Evolutionary conservation across 2,888 invertebrate genomes (phyloP), one percentile per base, ranked within the genome.

Genomic region (Thalpophila matura): DNA sequence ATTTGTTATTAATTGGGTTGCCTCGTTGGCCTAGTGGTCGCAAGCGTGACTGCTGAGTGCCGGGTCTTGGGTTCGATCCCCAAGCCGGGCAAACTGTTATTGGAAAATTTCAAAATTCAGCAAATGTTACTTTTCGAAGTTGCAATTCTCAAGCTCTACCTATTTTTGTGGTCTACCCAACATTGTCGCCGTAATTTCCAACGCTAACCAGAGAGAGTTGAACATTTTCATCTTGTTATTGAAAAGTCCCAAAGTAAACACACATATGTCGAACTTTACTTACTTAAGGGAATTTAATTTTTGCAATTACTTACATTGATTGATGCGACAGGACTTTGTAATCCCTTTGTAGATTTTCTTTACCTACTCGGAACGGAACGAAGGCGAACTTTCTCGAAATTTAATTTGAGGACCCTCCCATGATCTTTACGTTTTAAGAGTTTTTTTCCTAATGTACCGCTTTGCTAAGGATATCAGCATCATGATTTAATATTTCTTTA

Each of bases 221-320:
- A 45, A 56, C 53, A 46, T 53, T 50, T 24, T 63, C 53, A 56
- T 56, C 53, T 35, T 38, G 33, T 67, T 42, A 78, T 80, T 80
- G 71, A 54, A 74, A 78, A 74, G 50, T 74, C 40, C 16, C 49
- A 40, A 60, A 67, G 77, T 55, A 60, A 65, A 66, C 58, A 45
- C 45, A 66, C 14, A 33, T 45, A 45, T 31, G 14, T 18, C 14
- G 7, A 58, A 57, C 35, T 61, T 63, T 69, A 53, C 43, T 63
- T 37, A 61, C 60, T 57, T 55, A 26, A 14, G 31, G 47, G 57
- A 69, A 77, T 82, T 82, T 77, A 82, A 85, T 84, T 86, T 83
- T 77, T 76, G 79, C 74, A 79, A 79, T 84, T 81, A 81, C 83
- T 80, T 79, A 81, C 80, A 80, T 81, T 85, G 86, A 86, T 84